phyloP scores from a whole-genome alignment of 2,113 vertebrate species.

The Archocentrus centrarchus region DNA sequence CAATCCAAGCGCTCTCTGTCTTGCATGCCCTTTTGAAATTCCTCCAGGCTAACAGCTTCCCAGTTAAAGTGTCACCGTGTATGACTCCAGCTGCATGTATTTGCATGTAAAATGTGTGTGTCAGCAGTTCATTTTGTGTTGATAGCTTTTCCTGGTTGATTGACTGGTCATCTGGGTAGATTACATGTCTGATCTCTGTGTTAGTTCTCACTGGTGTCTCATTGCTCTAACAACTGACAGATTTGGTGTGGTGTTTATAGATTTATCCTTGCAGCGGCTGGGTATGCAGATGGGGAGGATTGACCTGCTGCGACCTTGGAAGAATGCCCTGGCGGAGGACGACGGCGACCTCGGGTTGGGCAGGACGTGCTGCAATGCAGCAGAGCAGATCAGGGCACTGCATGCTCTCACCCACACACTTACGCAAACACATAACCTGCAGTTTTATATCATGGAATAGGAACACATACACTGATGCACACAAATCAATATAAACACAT shows the following conservation, averaged over 20 bases:
- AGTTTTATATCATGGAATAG: slow-evolving; percentile 17
- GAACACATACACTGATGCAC: slow-evolving; percentile 22
- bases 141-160: slow-evolving; percentile 33
- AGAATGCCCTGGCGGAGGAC: slow-evolving; percentile 66
- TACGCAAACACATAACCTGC: slow-evolving; percentile 39
- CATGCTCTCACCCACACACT: slow-evolving; percentile 48
- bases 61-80: not conserved
- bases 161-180: slow-evolving; percentile 29
- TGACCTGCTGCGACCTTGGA: slow-evolving; percentile 78
- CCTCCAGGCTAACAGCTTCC: slow-evolving; percentile 9
- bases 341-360: slow-evolving; percentile 69
- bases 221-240: slow-evolving; percentile 37
- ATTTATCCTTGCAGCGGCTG: slow-evolving; percentile 55
- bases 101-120: slow-evolving; percentile 35
- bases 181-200: slow-evolving; percentile 38
- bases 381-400: slow-evolving; percentile 74
- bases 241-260: slow-evolving; percentile 63
- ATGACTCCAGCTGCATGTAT: slow-evolving; percentile 17
- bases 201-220: slow-evolving; percentile 30
- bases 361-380: slow-evolving; percentile 82
- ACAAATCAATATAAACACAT: slow-evolving; percentile 38
- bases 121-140: slow-evolving; percentile 28
- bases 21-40: not conserved
- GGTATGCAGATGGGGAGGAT: slow-evolving; percentile 73
- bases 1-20: not conserved